These are phyloP conservation scores for Atlantisia rogersi DNA, from an alignment of 2,113 vertebrate genomes.

Conservation along the genomic window DNA sequence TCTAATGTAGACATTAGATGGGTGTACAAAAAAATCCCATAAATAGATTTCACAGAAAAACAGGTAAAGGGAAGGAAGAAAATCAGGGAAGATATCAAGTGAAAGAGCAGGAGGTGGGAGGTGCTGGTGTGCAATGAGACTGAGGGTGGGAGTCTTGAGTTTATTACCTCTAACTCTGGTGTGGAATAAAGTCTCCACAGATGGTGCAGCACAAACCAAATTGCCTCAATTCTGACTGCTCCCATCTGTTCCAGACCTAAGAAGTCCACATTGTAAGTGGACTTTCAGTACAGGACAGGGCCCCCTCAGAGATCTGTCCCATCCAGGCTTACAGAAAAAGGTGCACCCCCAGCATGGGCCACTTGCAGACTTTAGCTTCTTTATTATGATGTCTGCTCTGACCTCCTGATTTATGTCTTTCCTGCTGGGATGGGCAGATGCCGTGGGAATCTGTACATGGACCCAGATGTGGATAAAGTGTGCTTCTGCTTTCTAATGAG, in stretches of 20 bases:
- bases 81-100: not conserved
- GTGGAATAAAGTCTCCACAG: not conserved
- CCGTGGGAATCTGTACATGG: not conserved
- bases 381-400: not conserved
- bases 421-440: not conserved
- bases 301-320: not conserved
- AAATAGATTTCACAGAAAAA: not conserved
- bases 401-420: not conserved
- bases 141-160: not conserved
- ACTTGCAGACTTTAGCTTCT: not conserved
- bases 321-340: not conserved
- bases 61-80: not conserved
- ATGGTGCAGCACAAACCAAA: not conserved
- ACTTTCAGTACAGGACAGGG: not conserved
- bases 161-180: not conserved
- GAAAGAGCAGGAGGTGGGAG: not conserved
- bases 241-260: not conserved
- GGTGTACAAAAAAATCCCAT: not conserved
- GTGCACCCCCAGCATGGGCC: rapidly evolving
- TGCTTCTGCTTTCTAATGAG: not conserved
- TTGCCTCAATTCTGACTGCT: not conserved
- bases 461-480: not conserved
- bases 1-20: not conserved
- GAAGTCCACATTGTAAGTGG: not conserved
- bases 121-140: not conserved